These are phyloP conservation scores for Echinarachnius parma DNA, from an alignment of 53 echinoderm and acorn worm species.

Conservation along the genomic window DNA sequence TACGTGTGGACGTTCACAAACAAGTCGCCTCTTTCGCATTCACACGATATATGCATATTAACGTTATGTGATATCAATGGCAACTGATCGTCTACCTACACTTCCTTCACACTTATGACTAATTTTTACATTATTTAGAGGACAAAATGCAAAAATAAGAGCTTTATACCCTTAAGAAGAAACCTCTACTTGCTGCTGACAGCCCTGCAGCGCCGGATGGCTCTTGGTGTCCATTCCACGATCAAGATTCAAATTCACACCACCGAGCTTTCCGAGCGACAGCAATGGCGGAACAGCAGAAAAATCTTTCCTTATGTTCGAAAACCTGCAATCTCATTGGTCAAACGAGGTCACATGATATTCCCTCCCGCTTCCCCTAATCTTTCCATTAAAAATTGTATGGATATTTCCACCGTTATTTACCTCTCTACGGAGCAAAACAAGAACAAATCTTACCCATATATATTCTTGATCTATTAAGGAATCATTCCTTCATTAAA, in stretches of 20 bases:
- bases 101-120: too few relatives aligned
- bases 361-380: constrained; percentile 44
- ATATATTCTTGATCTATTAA: too few relatives aligned
- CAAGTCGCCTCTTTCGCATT: too few relatives aligned
- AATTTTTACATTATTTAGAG: constrained; percentile 44
- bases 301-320: constrained; percentile 66
- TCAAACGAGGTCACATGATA: constrained; percentile 72
- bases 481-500: too few relatives aligned
- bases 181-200: constrained; percentile 96
- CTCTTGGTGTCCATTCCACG: constrained; percentile 99
- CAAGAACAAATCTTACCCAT: too few relatives aligned
- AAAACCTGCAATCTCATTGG: constrained; percentile 66
- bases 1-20: too few relatives aligned
- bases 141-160: constrained; percentile 61
- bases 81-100: too few relatives aligned
- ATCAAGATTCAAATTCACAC: constrained; percentile 87
- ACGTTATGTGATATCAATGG: too few relatives aligned
- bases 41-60: too few relatives aligned
- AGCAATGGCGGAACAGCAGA: constrained; percentile 99
- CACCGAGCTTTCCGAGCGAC: constrained; percentile 96
- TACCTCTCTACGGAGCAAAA: too few relatives aligned
- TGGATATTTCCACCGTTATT: too few relatives aligned
- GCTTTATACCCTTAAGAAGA: constrained; percentile 91
- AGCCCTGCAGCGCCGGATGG: constrained; percentile 99
- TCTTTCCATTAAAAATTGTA: too few relatives aligned